Evolutionary conservation across 2,888 invertebrate genomes (phyloP).

Genomic region (Cryptophagus acutangulus): DNA sequence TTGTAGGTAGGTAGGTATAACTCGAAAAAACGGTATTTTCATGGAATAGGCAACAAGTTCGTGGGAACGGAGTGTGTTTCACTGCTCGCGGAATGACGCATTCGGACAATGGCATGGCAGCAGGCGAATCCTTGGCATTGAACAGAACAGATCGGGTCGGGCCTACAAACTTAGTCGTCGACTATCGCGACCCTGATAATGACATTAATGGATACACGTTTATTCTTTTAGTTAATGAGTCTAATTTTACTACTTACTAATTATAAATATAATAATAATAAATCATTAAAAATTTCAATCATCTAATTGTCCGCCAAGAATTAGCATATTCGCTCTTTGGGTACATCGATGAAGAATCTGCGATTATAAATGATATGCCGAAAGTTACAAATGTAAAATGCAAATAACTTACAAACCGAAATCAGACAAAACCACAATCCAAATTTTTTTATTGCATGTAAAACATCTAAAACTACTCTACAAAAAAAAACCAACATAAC

Average conservation of each 20-base stretch:
- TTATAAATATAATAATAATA: too few species aligned
- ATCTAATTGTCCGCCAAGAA: too few species aligned
- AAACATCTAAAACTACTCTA: constrained; percentile 44
- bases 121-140: constrained; percentile 36
- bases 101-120: constrained; percentile 33
- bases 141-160: too few species aligned
- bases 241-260: too few species aligned
- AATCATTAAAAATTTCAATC: too few species aligned
- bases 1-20: too few species aligned
- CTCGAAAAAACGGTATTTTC: too few species aligned
- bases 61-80: constrained; percentile 25
- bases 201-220: constrained; percentile 38
- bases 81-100: constrained; percentile 27
- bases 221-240: constrained; percentile 37
- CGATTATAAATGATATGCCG: constrained; percentile 29
- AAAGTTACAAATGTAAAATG: constrained; percentile 43
- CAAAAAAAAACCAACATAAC: constrained; percentile 36
- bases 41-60: constrained; percentile 31
- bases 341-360: too few species aligned
- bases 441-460: constrained; percentile 45
- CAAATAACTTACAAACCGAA: constrained; percentile 42
- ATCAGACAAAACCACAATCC: constrained; percentile 34
- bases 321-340: too few species aligned
- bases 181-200: constrained; percentile 30
- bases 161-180: constrained; percentile 27